These are phyloP conservation scores for Rhynchopsitta pachyrhyncha DNA, from an alignment of 2,113 vertebrate species.

Conservation along the genomic window DNA sequence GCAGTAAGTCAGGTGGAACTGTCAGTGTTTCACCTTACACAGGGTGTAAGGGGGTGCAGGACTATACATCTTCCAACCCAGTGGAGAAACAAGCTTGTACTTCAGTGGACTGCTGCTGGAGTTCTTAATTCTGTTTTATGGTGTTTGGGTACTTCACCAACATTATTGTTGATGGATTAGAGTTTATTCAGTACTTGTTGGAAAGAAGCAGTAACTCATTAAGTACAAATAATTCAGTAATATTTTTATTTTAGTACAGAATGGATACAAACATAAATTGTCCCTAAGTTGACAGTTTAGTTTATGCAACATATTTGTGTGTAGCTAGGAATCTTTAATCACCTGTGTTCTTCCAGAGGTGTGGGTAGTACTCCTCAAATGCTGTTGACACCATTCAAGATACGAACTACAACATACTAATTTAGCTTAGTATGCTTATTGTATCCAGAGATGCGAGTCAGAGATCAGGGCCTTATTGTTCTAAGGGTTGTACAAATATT, in stretches of 20 bases:
- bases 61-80: background rate
- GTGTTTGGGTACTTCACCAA: background rate
- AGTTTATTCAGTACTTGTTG: background rate
- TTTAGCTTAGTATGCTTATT: background rate
- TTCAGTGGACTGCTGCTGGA: background rate
- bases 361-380: background rate
- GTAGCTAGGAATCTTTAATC: background rate
- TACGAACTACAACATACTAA: background rate
- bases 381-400: background rate
- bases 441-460: background rate
- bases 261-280: fast-evolving
- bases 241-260: background rate
- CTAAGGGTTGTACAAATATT: background rate
- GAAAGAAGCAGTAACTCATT: background rate
- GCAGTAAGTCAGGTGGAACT: background rate
- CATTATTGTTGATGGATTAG: background rate
- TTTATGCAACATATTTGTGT: background rate
- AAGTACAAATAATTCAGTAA: background rate
- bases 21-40: background rate
- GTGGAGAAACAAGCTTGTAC: background rate
- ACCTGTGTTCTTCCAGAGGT: background rate
- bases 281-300: background rate
- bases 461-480: background rate
- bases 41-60: background rate
- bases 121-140: background rate